Evolutionary conservation across 2,888 invertebrate species (phyloP).

Genomic region (Drosophila yooni): DNA sequence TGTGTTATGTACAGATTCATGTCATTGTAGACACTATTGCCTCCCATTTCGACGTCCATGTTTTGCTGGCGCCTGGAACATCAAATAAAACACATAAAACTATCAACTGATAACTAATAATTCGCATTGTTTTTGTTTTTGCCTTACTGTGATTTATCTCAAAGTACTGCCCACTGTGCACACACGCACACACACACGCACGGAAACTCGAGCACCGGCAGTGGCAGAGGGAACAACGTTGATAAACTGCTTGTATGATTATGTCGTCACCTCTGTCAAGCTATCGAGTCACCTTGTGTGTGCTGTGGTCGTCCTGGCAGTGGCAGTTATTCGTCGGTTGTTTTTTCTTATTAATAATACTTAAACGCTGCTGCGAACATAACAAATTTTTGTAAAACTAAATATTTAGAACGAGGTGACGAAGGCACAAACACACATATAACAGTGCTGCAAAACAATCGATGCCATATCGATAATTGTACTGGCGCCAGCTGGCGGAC

Average conservation of each 20-base stretch:
- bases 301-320: slow-evolving; percentile 2
- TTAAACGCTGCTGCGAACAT: slow-evolving; percentile 26
- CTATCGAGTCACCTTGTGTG: slow-evolving; percentile 14
- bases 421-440: slow-evolving; percentile 40
- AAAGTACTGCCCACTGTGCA: slow-evolving; percentile 37
- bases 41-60: slow-evolving; percentile 54
- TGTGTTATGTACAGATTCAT: slow-evolving; percentile 93
- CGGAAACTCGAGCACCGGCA: slow-evolving; percentile 47
- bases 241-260: slow-evolving; percentile 18
- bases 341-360: slow-evolving; percentile 8
- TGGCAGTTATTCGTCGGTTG: not conserved
- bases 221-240: slow-evolving; percentile 16
- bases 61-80: slow-evolving; percentile 24
- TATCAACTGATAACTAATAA: slow-evolving; percentile 1
- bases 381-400: slow-evolving; percentile 39
- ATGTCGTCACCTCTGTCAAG: slow-evolving; percentile 3
- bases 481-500: slow-evolving; percentile 33
- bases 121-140: slow-evolving; percentile 2
- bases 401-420: slow-evolving; percentile 46
- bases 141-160: slow-evolving; percentile 36
- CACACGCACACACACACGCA: slow-evolving; percentile 39
- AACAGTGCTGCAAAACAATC: slow-evolving; percentile 17
- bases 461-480: slow-evolving; percentile 34
- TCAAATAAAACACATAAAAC: not conserved
- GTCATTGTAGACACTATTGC: slow-evolving; percentile 87